Conservation (phyloP, 2,888 invertebrate species). For the Biston stratarius region DNA sequence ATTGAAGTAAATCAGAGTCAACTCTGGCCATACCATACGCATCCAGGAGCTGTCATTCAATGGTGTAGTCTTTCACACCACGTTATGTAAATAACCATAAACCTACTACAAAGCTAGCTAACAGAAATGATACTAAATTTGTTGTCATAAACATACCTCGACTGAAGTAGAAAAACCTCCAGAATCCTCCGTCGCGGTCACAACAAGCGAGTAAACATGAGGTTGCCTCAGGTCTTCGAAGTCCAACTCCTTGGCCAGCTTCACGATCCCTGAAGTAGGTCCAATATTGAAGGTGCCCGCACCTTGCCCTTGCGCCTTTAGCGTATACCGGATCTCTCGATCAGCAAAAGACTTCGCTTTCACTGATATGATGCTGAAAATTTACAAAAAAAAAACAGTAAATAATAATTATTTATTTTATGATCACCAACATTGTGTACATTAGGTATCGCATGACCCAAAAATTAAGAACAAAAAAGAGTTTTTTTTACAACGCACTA, state of each 20-base stretch:
- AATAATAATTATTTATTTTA: background rate
- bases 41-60: too few species aligned
- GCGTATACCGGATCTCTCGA: conserved; percentile 97
- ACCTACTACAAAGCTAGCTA: background rate
- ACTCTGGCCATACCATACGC: too few species aligned
- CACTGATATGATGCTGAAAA: conserved; percentile 96
- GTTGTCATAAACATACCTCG: conserved; percentile 87
- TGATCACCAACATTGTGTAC: too few species aligned
- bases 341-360: conserved; percentile 99
- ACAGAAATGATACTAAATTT: too few species aligned
- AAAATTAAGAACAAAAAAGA: too few species aligned
- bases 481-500: too few species aligned
- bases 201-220: conserved; percentile 96
- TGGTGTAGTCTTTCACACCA: too few species aligned
- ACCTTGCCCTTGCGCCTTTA: conserved; percentile 97
- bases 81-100: too few species aligned
- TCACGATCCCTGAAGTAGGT: conserved; percentile 97
- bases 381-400: conserved; percentile 27
- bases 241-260: conserved; percentile 97
- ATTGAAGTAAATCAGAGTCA: too few species aligned
- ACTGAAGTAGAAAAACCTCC: conserved; percentile 98
- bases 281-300: conserved; percentile 98
- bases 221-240: conserved; percentile 98
- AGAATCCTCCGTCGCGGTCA: conserved; percentile 98
- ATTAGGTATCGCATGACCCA: too few species aligned